These are phyloP conservation scores for Tribolium castaneum DNA, from an alignment of 1,140 invertebrate species.

Conservation along the genomic window DNA sequence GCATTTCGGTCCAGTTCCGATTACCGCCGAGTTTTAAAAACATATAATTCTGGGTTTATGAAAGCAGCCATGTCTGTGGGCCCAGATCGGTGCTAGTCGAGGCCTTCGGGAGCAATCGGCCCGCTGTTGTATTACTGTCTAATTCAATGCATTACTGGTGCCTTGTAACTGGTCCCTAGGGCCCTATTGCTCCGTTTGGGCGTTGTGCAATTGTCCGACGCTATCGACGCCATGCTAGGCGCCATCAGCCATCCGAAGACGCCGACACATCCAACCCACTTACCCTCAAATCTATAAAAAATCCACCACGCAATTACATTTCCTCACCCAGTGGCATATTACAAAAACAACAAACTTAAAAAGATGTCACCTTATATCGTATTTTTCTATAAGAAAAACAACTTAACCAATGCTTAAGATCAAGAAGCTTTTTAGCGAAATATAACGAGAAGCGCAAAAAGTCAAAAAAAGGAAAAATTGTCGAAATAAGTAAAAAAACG, in stretches of 20 bases:
- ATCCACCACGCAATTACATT: no score
- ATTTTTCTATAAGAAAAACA: no score
- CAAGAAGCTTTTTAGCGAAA: no score
- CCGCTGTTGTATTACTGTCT: conserved; percentile 62
- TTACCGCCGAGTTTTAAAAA: conserved; percentile 51
- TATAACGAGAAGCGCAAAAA: no score
- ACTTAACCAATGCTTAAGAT: no score
- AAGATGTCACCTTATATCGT: no score
- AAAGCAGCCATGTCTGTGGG: conserved; percentile 46
- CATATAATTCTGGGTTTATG: conserved; percentile 54
- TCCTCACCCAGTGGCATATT: no score
- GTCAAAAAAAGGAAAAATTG: no score
- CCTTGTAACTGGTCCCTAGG: conserved; percentile 62
- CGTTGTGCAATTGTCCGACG: conserved; percentile 59
- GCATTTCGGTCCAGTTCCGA: conserved; percentile 25
- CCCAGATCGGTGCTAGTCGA: conserved; percentile 50
- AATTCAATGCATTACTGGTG: conserved; percentile 65
- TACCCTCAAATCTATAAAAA: not conserved
- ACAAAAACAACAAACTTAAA: no score
- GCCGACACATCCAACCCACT: conserved; percentile 1
- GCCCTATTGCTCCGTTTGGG: conserved; percentile 61
- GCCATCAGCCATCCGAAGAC: conserved; percentile 49
- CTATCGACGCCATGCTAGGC: conserved; percentile 54
- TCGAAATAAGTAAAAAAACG: no score
- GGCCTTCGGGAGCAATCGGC: conserved; percentile 54